Base-by-base conservation (phyloP, 2,797 vertebrate species). In the Bufotes viridis region DNA sequence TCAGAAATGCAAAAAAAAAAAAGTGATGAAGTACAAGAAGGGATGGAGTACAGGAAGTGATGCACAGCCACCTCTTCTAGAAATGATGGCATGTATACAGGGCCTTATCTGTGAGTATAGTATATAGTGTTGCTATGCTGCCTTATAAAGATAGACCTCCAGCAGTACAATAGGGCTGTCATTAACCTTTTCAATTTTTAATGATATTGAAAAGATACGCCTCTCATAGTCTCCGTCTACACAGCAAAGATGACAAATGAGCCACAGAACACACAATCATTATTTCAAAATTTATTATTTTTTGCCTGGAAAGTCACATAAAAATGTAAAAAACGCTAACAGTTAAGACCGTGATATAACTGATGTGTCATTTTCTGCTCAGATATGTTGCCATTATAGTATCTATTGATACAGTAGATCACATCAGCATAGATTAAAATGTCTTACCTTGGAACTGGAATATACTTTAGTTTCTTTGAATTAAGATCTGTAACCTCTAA, bases 401-500 rank as follows among this genome's bases (percentile, higher is more conserved):
- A 29, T 69, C 24, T 7, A 69, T 7, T 29, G 67, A 29, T 29
- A 17, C 24, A 29, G 24, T 17, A 69, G 69, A 72, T 17, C 0
- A 70, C 24, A 70, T 14, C 11, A 82, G 22, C 58, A 5, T 11
- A 61, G 55, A 2, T 57, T 57, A 55, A 53, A 75, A 24, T 14
- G 7, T 13, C 87, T 95, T 96, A 99, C 98, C 97, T 96, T 0
- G 98, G 98, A 79, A 99, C 93, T 26, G 98, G 95, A 90, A 99
- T 96, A 80, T 99, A 99, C 93, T 98, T 98, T 85, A 99, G 92
- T 93, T 97, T 99, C 92, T 99, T 99, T 78, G 96, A 95, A 92
- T 95, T 98, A 84, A 99, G 95, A 90, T 99, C 98, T 1, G 97
- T 97, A 91, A 99, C 96, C 94, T 99, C 98, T 94, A 99, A 93